Evolutionary conservation across 2,888 invertebrate genomes (phyloP).

Genomic region (Apoda limacodes): DNA sequence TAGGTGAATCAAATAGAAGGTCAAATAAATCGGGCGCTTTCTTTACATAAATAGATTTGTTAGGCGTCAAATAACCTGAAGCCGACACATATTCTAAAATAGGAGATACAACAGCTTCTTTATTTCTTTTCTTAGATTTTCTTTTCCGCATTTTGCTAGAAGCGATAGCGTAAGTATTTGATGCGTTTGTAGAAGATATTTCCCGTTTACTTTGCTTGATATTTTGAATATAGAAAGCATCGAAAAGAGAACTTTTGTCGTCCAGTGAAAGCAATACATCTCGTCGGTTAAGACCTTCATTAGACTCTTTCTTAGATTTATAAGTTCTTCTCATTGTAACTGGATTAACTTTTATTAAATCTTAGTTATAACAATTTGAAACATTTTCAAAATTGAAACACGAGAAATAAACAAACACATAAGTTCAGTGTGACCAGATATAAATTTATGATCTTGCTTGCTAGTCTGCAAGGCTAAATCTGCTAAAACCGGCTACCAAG

Average conservation of each 20-base stretch:
- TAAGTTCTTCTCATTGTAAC: slow-evolving; percentile 46
- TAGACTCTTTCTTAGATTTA: slow-evolving; percentile 45
- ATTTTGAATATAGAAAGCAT: slow-evolving; percentile 58
- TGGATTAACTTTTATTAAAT: slow-evolving; percentile 1
- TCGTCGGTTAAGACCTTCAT: slow-evolving; percentile 35
- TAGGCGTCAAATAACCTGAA: slow-evolving; percentile 47
- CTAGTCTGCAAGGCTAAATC: too few relatives aligned
- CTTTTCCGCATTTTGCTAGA: slow-evolving; percentile 48
- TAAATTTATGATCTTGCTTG: too few relatives aligned
- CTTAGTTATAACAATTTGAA: slow-evolving; percentile 5
- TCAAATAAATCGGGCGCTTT: slow-evolving; percentile 51
- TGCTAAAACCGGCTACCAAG: too few relatives aligned
- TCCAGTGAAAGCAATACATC: slow-evolving; percentile 42
- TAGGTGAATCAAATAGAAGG: slow-evolving; percentile 41
- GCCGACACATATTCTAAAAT: slow-evolving; percentile 25
- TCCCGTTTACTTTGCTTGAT: slow-evolving; percentile 57
- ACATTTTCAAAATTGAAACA: slow-evolving; percentile 9
- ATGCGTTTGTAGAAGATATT: slow-evolving; percentile 36
- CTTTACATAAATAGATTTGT: slow-evolving; percentile 55
- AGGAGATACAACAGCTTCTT: slow-evolving; percentile 31
- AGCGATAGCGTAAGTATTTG: slow-evolving; percentile 29
- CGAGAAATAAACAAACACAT: too few relatives aligned
- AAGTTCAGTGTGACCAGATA: too few relatives aligned
- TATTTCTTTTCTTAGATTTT: slow-evolving; percentile 52
- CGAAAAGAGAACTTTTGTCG: slow-evolving; percentile 45